These are phyloP conservation scores for Ectemnius cavifrons DNA, from an alignment of 2,888 invertebrate genomes.

Conservation along the genomic window DNA sequence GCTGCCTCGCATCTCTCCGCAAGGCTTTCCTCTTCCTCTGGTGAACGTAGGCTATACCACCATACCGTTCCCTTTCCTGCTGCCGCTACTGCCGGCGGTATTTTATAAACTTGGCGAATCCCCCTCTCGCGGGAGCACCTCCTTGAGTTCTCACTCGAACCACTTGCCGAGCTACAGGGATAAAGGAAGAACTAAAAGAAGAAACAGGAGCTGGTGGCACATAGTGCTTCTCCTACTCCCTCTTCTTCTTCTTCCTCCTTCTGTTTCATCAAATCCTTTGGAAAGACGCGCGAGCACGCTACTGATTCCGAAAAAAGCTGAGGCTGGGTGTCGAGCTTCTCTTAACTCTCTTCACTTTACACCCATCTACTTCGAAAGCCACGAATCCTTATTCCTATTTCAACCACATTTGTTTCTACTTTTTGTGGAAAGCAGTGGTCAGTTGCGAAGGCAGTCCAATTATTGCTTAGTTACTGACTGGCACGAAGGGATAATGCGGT, in stretches of 20 bases:
- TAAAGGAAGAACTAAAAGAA: constrained; percentile 34
- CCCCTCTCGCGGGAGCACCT: constrained; percentile 53
- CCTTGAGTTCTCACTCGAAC: constrained; percentile 59
- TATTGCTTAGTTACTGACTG: constrained; percentile 67
- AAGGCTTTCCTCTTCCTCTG: not conserved
- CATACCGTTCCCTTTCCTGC: too few species aligned
- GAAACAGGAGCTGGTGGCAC: constrained; percentile 6
- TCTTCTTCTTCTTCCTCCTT: constrained; percentile 3
- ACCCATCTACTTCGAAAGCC: constrained; percentile 12
- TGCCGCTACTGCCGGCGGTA: constrained; percentile 20
- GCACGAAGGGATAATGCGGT: constrained; percentile 60
- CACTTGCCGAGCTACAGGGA: constrained; percentile 53
- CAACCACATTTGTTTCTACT: not conserved
- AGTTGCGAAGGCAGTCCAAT: constrained; percentile 14
- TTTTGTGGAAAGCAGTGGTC: not conserved
- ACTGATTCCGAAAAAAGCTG: constrained; percentile 47
- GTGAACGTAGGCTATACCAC: too few species aligned
- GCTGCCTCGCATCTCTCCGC: constrained; percentile 26
- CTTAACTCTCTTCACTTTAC: constrained; percentile 13
- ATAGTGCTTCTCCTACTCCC: constrained; percentile 8
- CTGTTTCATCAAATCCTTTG: constrained; percentile 55
- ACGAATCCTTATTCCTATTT: too few species aligned
- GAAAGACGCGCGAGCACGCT: constrained; percentile 52
- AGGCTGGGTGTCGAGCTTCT: constrained; percentile 17
- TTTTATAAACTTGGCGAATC: constrained; percentile 68